Evolutionary conservation across 1,140 invertebrate species (phyloP).

Genomic region (Drosophila equinoxialis): DNA sequence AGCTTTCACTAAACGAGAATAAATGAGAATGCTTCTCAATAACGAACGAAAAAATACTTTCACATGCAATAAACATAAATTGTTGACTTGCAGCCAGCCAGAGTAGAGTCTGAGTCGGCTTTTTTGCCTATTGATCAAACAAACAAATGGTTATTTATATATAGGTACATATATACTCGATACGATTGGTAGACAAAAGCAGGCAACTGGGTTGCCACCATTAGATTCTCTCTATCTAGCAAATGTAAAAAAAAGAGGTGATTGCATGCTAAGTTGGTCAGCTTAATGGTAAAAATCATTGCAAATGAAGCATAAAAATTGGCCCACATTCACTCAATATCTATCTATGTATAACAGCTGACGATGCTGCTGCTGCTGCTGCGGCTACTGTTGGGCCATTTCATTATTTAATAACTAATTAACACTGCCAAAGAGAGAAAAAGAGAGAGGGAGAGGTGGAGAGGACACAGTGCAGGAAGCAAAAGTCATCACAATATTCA

Average conservation of each 20-base stretch:
- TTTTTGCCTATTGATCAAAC: conserved; percentile 70
- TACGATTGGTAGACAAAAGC: conserved; percentile 28
- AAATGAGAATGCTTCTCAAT: conserved; percentile 66
- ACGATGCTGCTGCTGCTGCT: too few relatives aligned
- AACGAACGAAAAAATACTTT: conserved; percentile 58
- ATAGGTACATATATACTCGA: conserved; percentile 18
- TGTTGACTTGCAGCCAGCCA: conserved; percentile 23
- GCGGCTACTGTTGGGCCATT: conserved; percentile 32
- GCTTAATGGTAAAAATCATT: conserved; percentile 63
- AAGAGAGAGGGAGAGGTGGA: not conserved
- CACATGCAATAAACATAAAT: conserved; percentile 65
- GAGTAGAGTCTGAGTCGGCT: conserved; percentile 23
- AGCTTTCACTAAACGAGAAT: conserved; percentile 73
- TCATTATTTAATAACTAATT: conserved; percentile 77
- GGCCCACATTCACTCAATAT: conserved; percentile 68
- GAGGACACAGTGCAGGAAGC: conserved; percentile 49
- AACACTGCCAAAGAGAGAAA: conserved; percentile 27
- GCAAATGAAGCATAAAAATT: conserved; percentile 76
- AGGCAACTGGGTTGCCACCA: conserved; percentile 52
- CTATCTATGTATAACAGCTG: conserved; percentile 9
- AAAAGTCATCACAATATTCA: conserved; percentile 51
- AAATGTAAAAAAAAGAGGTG: conserved; percentile 35
- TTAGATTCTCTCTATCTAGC: conserved; percentile 41
- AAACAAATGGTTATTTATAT: conserved; percentile 45
- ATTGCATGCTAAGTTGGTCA: conserved; percentile 67